Evolutionary conservation across 1,140 invertebrate species (phyloP), one percentile per base, ranked within the genome.

Genomic region (Orussus abietinus): DNA sequence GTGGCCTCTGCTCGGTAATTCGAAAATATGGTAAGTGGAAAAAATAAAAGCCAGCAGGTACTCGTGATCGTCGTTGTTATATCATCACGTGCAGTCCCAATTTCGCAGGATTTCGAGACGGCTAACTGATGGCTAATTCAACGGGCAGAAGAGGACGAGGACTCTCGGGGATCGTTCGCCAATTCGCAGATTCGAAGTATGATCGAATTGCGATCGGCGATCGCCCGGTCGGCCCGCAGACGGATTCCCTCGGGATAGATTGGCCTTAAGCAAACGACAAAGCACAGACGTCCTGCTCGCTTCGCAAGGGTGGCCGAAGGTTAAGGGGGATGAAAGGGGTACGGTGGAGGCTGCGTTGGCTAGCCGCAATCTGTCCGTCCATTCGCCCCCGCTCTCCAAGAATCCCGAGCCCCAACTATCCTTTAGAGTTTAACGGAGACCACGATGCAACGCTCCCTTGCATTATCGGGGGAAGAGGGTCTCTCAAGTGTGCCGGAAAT

Each of bases 181-280:
- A n/a, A n/a, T n/a, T n/a, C n/a, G n/a, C n/a, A n/a, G n/a, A n/a
- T n/a, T n/a, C 41, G 37, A 29, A 55, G 59, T 58, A 45, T 51
- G 59, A 66, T 67, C 59, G 60, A 67, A 64, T 64, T 64, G 57
- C 63, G 59, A 67, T 66, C 57, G 52, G 56, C 54, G 62, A 66
- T 66, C 56, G 49, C 41, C 31, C 43, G 26, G 4, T n/a, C 15
- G 51, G 50, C 53, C 49, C 55, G 46, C 57, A 56, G 60, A 10
- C 25, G 60, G 64, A 65, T 59, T 66, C 58, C 53, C 49, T 42
- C 48, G 38, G 56, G 56, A 59, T 35, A 57, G 56, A 66, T 67
- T 60, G 57, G 55, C 57, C 57, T 57, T 62, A 62, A 66, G 57
- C 53, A 66, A 67, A 68, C 66, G 67, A 69, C 66, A 66, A 70